A percentile compares a stretch with the other conserved stretches of the same genome.
Conservation (phyloP, 2,888 invertebrate genomes). For the Xanthostigma xanthostigma region DNA sequence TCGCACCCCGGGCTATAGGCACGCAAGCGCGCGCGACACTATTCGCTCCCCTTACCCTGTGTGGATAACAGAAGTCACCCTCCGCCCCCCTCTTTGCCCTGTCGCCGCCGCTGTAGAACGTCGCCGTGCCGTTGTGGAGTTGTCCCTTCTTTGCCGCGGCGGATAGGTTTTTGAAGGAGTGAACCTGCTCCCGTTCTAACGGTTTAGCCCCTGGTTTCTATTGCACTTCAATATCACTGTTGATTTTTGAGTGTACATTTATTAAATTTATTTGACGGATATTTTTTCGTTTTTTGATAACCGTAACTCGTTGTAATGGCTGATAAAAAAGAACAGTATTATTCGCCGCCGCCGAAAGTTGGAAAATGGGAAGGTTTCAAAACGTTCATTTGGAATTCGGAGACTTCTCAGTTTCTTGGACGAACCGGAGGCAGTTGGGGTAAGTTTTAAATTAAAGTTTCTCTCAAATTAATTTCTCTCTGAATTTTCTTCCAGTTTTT, state of each 20-base stretch:
- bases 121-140: not conserved
- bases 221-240: too few relatives aligned
- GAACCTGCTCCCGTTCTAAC: too few relatives aligned
- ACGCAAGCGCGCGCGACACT: too few relatives aligned
- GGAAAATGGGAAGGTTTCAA: slow-evolving; percentile 76
- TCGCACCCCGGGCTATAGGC: too few relatives aligned
- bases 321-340: slow-evolving; percentile 71
- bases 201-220: too few relatives aligned
- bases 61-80: too few relatives aligned
- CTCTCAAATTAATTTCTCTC: not conserved
- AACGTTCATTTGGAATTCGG: slow-evolving; percentile 81
- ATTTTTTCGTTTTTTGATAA: too few relatives aligned
- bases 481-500: not conserved
- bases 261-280: too few relatives aligned
- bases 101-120: not conserved
- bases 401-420: slow-evolving; percentile 82
- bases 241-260: too few relatives aligned
- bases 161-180: too few relatives aligned
- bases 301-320: slow-evolving; percentile 38
- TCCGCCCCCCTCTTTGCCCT: not conserved
- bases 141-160: too few relatives aligned
- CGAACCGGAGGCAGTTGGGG: slow-evolving; percentile 90
- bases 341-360: slow-evolving; percentile 63
- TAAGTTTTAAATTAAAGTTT: slow-evolving; percentile 40
- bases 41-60: too few relatives aligned